These are phyloP conservation scores for Oreotragus oreotragus DNA, from an alignment of 2,113 vertebrate species.

Conservation along the genomic window DNA sequence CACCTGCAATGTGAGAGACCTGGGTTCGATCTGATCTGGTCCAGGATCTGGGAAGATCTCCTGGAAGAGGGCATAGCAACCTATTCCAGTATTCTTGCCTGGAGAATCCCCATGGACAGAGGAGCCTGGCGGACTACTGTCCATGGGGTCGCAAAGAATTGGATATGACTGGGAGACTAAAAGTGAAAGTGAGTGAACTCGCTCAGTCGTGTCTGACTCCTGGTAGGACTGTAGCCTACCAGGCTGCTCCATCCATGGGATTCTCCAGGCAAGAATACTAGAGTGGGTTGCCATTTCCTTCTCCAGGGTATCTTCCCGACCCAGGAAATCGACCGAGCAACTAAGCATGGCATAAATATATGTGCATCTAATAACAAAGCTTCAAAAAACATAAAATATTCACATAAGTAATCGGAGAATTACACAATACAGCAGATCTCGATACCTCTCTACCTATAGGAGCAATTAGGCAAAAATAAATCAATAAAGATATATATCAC, in stretches of 20 bases:
- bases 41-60: background rate
- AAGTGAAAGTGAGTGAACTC: background rate
- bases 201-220: fast-evolving
- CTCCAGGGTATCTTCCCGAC: background rate
- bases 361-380: background rate
- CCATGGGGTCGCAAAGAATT: background rate
- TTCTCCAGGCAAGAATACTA: background rate
- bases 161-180: background rate
- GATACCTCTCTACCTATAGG: background rate
- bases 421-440: background rate
- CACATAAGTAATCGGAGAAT: background rate
- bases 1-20: background rate
- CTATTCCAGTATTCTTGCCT: background rate
- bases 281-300: background rate
- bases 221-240: background rate
- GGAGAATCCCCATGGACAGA: background rate
- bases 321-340: fast-evolving
- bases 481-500: background rate
- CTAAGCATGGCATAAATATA: background rate
- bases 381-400: constrained; percentile 10
- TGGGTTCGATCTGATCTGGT: background rate
- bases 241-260: background rate
- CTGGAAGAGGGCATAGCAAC: background rate
- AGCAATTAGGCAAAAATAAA: background rate
- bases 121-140: background rate